Evolutionary conservation across 2,797 vertebrate genomes (phyloP).

Genomic region (Eulemur mongoz): DNA sequence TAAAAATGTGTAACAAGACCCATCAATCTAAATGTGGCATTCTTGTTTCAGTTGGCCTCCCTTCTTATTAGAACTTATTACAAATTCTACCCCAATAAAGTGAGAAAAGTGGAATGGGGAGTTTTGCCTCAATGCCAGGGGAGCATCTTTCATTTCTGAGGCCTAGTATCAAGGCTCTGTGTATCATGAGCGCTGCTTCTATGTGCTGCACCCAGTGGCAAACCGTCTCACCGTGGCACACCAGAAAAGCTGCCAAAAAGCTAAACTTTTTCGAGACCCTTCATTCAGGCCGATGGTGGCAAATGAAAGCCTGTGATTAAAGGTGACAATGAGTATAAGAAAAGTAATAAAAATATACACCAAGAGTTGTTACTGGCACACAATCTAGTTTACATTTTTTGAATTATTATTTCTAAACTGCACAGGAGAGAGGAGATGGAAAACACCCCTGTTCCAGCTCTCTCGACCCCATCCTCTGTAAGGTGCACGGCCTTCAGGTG

Average conservation of each 20-base stretch:
- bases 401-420: neutral
- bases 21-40: accelerated
- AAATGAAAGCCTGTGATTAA: neutral
- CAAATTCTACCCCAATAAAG: neutral
- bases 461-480: neutral
- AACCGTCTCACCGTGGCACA: neutral
- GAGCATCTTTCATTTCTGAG: neutral
- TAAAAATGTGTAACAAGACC: neutral
- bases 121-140: neutral
- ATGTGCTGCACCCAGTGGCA: neutral
- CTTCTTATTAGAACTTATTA: neutral
- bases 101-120: neutral
- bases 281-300: neutral
- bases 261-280: neutral
- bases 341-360: neutral
- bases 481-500: neutral
- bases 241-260: neutral
- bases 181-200: neutral
- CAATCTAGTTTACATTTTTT: neutral
- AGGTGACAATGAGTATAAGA: neutral
- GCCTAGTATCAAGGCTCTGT: neutral
- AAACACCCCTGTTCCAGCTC: neutral
- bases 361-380: neutral
- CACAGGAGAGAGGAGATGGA: neutral
- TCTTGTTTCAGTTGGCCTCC: neutral